Conservation (phyloP, 2,113 vertebrate genomes). For the Tautogolabrus adspersus region DNA sequence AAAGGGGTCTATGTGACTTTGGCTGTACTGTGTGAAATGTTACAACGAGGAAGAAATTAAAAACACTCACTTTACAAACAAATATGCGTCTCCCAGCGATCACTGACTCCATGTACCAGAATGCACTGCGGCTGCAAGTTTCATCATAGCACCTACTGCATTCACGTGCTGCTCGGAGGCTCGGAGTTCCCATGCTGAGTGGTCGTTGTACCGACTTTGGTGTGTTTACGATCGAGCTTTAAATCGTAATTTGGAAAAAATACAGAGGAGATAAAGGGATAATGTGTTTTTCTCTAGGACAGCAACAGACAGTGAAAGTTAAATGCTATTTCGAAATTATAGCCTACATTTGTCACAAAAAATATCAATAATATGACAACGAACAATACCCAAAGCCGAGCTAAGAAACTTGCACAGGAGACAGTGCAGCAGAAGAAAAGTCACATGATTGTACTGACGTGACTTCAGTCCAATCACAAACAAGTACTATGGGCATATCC, state of each 20-base stretch:
- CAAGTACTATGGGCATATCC: no score
- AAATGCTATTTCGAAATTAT: no score
- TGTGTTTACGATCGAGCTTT: not conserved
- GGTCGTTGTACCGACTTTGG: not conserved
- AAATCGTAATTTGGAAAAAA: not conserved
- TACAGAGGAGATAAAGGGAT: not conserved
- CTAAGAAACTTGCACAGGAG: no score
- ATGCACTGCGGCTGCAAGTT: constrained; percentile 66
- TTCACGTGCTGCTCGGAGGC: not conserved
- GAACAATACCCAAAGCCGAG: no score
- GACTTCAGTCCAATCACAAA: no score
- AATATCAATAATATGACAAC: no score
- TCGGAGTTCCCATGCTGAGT: not conserved
- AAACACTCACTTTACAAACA: constrained; percentile 30
- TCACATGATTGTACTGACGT: no score
- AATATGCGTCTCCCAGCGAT: rapidly evolving
- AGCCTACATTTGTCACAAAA: no score
- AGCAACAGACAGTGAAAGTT: no score
- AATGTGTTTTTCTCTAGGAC: no score
- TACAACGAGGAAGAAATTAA: constrained; percentile 42
- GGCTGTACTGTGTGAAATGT: constrained; percentile 57
- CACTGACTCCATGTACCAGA: constrained; percentile 66
- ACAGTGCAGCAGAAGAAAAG: no score
- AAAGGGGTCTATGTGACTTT: constrained; percentile 20
- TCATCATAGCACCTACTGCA: not conserved